Base-by-base conservation (phyloP, 2,888 invertebrate species). In the Dryobotodes eremita region DNA sequence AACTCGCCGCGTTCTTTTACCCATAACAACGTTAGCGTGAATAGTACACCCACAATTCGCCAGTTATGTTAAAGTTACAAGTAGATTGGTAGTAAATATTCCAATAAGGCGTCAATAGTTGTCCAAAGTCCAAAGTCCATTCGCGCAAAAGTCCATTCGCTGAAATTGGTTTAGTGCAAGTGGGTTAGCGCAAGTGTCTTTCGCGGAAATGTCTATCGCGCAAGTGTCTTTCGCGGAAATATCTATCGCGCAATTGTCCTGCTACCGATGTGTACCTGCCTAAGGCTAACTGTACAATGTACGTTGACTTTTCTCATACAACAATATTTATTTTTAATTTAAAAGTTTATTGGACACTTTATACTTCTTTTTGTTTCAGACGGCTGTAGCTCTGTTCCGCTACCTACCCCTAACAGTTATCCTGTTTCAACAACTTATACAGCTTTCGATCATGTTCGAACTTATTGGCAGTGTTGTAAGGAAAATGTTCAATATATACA, bases 371-470 rank as follows among this genome's bases (percentile, higher is more conserved):
- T 70, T 36, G 48, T 76, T 88, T 74, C 82, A 88, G 88, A 79
- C 80, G 1, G 36, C 77, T 0, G 65, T 7, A 13, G 80, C 81
- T 57, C 20, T 88, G 36, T 15, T n/a, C 0, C 82, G 83, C 15
- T 89, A 89, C n/a, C n/a, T 89, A 23, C 89, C 91, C 0, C 75
- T 92, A 2, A 90, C 92, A 7, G 0, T 89, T 7, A 75, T 89
- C 0, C 0, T 91, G 8, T 90, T 90, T 75, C 89, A 90, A 69
- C 92, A 92, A 80, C 77, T 92, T 0, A 90, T 92, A 11, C 89
- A 92, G 80, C 75, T 90, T 5, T 92, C 92, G 0, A 77, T 91
- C 0, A 76, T 90, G 6, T 92, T 91, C 48, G 92, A 92, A 74
- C 76, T 89, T 7, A 85, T 92, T 61, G 84, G 88, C 13, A 86